A percentile compares a stretch with the other conserved stretches of the same genome.
Conservation (phyloP, 2,113 vertebrate species). For the Cephalopholis sonnerati region DNA sequence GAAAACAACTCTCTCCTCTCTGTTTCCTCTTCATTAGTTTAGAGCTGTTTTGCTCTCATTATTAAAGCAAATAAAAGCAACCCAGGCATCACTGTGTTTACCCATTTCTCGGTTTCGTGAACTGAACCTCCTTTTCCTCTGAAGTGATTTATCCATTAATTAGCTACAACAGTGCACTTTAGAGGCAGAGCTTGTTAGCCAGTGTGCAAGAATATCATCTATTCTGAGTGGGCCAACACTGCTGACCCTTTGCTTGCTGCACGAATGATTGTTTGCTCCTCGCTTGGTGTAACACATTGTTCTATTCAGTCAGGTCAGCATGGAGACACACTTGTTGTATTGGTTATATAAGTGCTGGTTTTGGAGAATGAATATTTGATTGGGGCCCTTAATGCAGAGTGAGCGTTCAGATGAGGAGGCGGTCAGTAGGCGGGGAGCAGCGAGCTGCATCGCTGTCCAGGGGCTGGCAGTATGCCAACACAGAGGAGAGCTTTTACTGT, state of each 20-base stretch:
- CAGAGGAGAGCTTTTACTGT: constrained; percentile 72
- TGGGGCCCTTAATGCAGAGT: constrained; percentile 83
- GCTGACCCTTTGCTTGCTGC: constrained; percentile 63
- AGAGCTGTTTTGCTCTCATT: constrained; percentile 35
- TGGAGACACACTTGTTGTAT: constrained; percentile 70
- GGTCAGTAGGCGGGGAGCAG: constrained; percentile 79
- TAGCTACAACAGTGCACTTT: constrained; percentile 48
- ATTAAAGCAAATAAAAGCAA: constrained; percentile 59
- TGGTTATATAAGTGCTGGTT: constrained; percentile 82
- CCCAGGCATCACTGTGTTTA: constrained; percentile 3
- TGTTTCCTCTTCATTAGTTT: constrained; percentile 37
- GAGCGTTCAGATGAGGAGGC: constrained; percentile 83
- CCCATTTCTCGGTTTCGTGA: constrained; percentile 42
- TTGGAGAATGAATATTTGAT: constrained; percentile 86
- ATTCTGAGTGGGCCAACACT: constrained; percentile 53
- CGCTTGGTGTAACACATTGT: constrained; percentile 59
- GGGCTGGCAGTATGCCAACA: constrained; percentile 70
- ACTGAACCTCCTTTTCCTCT: constrained; percentile 41
- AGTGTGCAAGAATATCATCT: constrained; percentile 56
- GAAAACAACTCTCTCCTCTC: constrained; percentile 1
- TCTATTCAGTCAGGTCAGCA: constrained; percentile 61
- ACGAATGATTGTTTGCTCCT: constrained; percentile 63
- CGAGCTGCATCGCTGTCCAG: constrained; percentile 78
- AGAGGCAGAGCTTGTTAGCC: constrained; percentile 52
- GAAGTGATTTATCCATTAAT: constrained; percentile 73